Base-by-base conservation (phyloP, 2,113 vertebrate genomes). In the Phylloscopus trochilus region DNA sequence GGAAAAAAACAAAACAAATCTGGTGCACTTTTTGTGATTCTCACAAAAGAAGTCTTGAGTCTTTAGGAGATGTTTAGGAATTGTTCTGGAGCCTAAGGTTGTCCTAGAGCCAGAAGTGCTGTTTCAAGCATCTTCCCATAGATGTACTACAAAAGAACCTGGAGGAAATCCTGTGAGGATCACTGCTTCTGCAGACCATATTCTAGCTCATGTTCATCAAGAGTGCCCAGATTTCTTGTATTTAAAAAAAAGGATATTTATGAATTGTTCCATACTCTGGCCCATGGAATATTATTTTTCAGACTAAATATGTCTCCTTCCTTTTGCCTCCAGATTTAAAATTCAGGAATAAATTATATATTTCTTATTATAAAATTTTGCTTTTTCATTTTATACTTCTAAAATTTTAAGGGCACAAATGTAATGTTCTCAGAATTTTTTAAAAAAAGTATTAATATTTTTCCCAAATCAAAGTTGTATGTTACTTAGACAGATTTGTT, bases 241-340 rank as follows among this genome's bases (percentile, higher is more conserved):
- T 27, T 89, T 86, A 56, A 43, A 77, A 60, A 9, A 55, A 86
- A 21, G 7, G 12, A n/a, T 55, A 18, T 3, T 47, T 87, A 30
- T 0, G 0, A 86, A 59, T 52, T 78, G 7, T 20, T 74, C 16
- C 10, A 11, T 70, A 18, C 4, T 44, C 4, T 56, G 13, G 16
- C 47, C 12, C 6, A 18, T 1, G 1, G 18, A 72, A 33, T 53
- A 53, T 26, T 52, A 12, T 76, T 87, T 78, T 89, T 11, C 27
- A 35, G 30, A 70, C 6, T 39, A 46, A 22, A 52, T 56, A 24
- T 3, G 6, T 12, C 18, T 66, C 15, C 11, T 83, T 92, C 14
- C 7, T 8, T 83, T 93, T 77, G 9, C 37, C 9, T 75, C 8
- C 26, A 53, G 12, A 41, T 78, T 62, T 59, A 21, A 81, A 88